Base-by-base conservation (phyloP, 2,888 invertebrate species). In the Drosophila mulleri region DNA sequence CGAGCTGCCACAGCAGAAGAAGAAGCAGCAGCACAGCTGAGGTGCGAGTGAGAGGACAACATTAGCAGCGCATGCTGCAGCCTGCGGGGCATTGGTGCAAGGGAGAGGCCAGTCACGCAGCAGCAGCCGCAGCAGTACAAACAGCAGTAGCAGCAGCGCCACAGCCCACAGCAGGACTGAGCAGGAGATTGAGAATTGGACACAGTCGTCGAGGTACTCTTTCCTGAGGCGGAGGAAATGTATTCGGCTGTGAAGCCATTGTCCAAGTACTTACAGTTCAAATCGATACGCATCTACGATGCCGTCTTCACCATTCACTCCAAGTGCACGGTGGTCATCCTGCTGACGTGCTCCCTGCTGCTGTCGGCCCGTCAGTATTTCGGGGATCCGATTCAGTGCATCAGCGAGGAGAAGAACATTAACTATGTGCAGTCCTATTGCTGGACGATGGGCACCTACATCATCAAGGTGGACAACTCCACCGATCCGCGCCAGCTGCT, bases 331-430 rank as follows among this genome's bases (percentile, higher is more conserved):
- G 95, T 96, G 52, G 94, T 96, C 60, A 94, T 97, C 87, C 93
- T 97, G 70, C 93, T 97, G 48, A 94, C 95, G 54, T 96, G 96
- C 91, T 96, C 96, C 2, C 93, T 97, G 80, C 92, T 97, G 82
- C 94, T 97, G 57, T 96, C 96, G 50, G 95, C 96, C 4, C 96
- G 96, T 84, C 96, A 97, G 91, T 97, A 96, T 92, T 97, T 97
- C 86, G 97, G 97, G 0, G 96, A 97, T 85, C 97, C 97, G 1
- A 97, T 98, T 57, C 95, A 96, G 87, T 97, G 97, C 92, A 94
- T 95, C 90, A 93, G 94, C 37, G 94, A 94, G 64, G 93, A 93
- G 18, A 93, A 94, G 57, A 88, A 95, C 60, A 94, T 94, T 70
- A 95, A 95, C 52, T 94, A 95, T 16, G 93, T 96, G 26, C 95